Evolutionary conservation across 2,888 invertebrate species (phyloP).

Genomic region (Pollenia amentaria): DNA sequence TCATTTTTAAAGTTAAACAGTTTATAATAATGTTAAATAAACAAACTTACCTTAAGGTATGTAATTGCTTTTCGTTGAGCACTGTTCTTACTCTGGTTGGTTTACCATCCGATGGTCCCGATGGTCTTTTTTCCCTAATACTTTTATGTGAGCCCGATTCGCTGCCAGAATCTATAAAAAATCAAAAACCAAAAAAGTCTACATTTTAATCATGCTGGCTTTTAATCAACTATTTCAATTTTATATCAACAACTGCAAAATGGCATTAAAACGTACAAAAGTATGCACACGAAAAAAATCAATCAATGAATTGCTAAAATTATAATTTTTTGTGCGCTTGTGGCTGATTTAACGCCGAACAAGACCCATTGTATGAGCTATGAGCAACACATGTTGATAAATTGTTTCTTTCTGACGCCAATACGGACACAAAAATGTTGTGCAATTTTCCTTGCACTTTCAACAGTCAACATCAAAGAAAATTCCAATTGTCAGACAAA

Average conservation of each 20-base stretch:
- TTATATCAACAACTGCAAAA: slow-evolving; percentile 41
- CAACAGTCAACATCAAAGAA: slow-evolving; percentile 63
- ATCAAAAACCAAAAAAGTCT: slow-evolving; percentile 73
- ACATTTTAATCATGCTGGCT: slow-evolving; percentile 73
- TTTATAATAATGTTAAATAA: not conserved
- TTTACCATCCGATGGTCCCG: slow-evolving; percentile 91
- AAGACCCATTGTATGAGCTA: slow-evolving; percentile 23
- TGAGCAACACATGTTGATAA: slow-evolving; percentile 69
- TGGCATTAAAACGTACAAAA: slow-evolving; percentile 13
- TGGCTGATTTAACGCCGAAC: slow-evolving; percentile 7
- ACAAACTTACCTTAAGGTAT: slow-evolving; percentile 91
- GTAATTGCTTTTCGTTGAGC: slow-evolving; percentile 98
- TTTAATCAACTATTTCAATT: slow-evolving; percentile 64
- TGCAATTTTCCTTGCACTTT: slow-evolving; percentile 46
- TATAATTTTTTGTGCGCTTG: slow-evolving; percentile 49
- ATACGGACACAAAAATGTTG: slow-evolving; percentile 5
- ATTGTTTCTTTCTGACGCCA: slow-evolving; percentile 63
- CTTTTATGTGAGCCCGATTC: slow-evolving; percentile 96
- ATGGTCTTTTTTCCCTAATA: slow-evolving; percentile 86
- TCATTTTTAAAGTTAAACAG: not conserved
- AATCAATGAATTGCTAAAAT: slow-evolving; percentile 63
- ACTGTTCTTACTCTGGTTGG: slow-evolving; percentile 99
- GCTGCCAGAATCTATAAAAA: slow-evolving; percentile 93
- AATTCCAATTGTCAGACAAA: slow-evolving; percentile 68
- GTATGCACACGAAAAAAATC: slow-evolving; percentile 23